A percentile compares a stretch with the other conserved stretches of the same genome.
phyloP scores from a whole-genome alignment of 2,797 vertebrate genomes.

The Strix occidentalis region DNA sequence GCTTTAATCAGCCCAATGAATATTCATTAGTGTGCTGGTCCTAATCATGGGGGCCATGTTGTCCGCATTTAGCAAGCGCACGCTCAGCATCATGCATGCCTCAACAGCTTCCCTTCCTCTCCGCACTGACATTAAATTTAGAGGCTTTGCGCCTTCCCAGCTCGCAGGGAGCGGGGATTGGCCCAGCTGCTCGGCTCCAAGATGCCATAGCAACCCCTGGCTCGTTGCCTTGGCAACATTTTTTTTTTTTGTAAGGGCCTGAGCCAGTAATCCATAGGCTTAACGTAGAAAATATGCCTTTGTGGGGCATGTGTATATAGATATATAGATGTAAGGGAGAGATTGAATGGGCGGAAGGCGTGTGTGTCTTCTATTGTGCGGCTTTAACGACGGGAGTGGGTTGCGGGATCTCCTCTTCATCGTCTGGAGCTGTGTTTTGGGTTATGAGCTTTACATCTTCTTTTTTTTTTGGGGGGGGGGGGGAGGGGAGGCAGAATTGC shows the following conservation, averaged over 20 bases:
- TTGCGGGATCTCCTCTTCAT: background rate
- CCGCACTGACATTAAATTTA: slow-evolving; percentile 84
- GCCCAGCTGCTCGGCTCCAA: slow-evolving; percentile 93
- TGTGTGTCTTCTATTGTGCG: background rate
- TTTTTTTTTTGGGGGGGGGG: background rate
- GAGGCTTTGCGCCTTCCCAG: slow-evolving; percentile 86
- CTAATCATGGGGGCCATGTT: slow-evolving; percentile 75
- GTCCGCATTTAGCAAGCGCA: slow-evolving; percentile 72
- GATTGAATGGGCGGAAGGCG: slow-evolving; percentile 66
- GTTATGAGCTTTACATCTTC: background rate
- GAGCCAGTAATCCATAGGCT: slow-evolving; percentile 90
- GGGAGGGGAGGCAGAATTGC: background rate
- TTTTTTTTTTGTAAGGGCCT: slow-evolving; percentile 80
- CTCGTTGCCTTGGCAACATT: slow-evolving; percentile 93
- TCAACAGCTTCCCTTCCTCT: slow-evolving; percentile 84
- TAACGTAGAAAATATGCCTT: slow-evolving; percentile 57
- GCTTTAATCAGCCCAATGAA: slow-evolving; percentile 80
- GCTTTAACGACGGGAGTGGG: background rate
- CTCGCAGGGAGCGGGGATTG: slow-evolving; percentile 91
- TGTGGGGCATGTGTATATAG: slow-evolving; percentile 36
- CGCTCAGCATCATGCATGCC: slow-evolving; percentile 79
- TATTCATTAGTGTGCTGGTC: slow-evolving; percentile 80
- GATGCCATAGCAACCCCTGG: slow-evolving; percentile 98
- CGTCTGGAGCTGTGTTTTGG: background rate
- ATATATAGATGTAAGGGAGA: slow-evolving; percentile 43